Percentiles rank a stretch among this genome's conserved stretches.
Conservation (phyloP, 2,113 vertebrate genomes). For the Hepsetus odoe region DNA sequence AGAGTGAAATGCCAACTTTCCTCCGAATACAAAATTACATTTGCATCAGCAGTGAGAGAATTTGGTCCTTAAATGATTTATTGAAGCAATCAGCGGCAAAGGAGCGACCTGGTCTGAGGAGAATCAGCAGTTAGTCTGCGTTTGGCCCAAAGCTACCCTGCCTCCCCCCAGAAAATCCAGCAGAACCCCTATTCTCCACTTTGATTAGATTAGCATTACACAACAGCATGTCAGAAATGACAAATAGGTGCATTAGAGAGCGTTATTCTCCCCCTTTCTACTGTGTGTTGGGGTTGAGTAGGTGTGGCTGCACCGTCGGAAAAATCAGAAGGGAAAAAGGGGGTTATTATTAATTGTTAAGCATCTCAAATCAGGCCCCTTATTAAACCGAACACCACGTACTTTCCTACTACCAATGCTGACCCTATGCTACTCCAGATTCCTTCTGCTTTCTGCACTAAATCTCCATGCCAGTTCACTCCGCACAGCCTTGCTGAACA, state of each 20-base stretch:
- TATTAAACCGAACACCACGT: too few species aligned
- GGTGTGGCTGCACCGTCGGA: background rate
- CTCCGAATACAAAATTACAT: slow-evolving; percentile 82
- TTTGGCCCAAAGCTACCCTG: background rate
- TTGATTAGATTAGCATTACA: slow-evolving; percentile 93
- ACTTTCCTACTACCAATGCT: too few species aligned
- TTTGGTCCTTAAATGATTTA: slow-evolving; percentile 80
- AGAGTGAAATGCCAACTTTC: background rate
- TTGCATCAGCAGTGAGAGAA: slow-evolving; percentile 83
- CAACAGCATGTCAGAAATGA: slow-evolving; percentile 87
- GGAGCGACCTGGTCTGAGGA: background rate
- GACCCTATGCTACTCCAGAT: too few species aligned
- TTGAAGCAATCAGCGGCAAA: slow-evolving; percentile 78
- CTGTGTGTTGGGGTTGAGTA: slow-evolving; percentile 59
- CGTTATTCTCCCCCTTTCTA: slow-evolving; percentile 79
- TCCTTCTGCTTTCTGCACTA: too few species aligned
- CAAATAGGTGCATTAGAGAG: slow-evolving; percentile 89
- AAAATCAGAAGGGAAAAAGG: slow-evolving; percentile 42
- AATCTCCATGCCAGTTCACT: too few species aligned
- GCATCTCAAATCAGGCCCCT: too few species aligned
- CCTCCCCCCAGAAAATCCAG: slow-evolving; percentile 20
- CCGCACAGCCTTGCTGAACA: too few species aligned
- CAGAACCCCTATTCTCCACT: slow-evolving; percentile 71
- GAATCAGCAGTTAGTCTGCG: background rate
- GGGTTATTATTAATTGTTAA: background rate